Evolutionary conservation across 2,113 vertebrate species (phyloP).

Genomic region (Hypanus sabinus): DNA sequence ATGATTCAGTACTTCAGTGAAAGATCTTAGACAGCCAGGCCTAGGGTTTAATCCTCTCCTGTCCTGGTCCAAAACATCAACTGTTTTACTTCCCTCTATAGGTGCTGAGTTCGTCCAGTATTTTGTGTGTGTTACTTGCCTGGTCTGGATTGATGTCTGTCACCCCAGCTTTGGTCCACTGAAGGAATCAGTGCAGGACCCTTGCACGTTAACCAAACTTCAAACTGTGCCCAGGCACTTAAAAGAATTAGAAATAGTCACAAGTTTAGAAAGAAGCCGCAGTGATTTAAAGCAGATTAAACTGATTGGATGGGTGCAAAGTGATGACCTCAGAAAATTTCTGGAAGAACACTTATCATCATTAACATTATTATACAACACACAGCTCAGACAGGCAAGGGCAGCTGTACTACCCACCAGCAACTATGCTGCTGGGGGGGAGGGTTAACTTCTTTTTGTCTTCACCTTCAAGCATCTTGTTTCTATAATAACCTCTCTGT

Average conservation of each 20-base stretch:
- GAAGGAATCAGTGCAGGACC: neutral
- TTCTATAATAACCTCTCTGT: constrained; percentile 32
- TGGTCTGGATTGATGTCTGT: no score
- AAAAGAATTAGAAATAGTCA: neutral
- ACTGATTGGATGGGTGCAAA: neutral
- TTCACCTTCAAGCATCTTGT: neutral
- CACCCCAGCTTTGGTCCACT: no score
- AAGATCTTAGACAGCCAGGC: no score
- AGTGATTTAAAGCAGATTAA: constrained; percentile 22
- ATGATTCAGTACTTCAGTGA: no score
- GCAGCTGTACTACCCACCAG: neutral
- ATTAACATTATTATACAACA: constrained; percentile 25
- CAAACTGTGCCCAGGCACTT: neutral
- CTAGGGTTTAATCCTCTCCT: no score
- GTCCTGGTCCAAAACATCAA: no score
- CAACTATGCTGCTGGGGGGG: neutral
- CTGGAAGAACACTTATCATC: constrained; percentile 28
- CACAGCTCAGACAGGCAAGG: neutral
- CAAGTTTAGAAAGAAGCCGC: neutral
- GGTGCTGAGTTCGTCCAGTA: no score
- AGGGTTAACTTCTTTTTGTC: neutral
- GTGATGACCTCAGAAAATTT: constrained; percentile 5
- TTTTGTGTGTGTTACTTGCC: no score
- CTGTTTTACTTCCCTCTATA: no score
- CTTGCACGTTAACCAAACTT: neutral